A percentile compares a stretch with the other conserved stretches of the same genome.
phyloP scores from a whole-genome alignment of 2,797 vertebrate genomes.

The Pogoniulus pusillus region DNA sequence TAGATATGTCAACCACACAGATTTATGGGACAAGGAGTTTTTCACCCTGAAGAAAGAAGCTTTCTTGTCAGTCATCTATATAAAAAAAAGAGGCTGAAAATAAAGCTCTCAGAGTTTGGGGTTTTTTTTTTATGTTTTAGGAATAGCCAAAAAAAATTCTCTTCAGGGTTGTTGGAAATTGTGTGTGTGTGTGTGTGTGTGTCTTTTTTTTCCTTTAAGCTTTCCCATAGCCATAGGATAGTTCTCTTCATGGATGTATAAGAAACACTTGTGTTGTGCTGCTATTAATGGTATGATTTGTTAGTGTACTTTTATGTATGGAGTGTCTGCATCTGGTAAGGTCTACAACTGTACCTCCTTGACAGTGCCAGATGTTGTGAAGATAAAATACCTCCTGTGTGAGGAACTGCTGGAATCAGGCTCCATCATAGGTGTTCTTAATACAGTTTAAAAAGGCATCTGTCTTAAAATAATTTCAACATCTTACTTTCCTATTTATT shows the following conservation, averaged over 20 bases:
- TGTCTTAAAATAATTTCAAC: constrained; percentile 77
- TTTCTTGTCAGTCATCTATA: constrained; percentile 63
- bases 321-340: constrained; percentile 72
- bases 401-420: constrained; percentile 69
- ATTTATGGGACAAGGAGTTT: constrained; percentile 70
- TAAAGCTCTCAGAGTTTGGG: constrained; percentile 42
- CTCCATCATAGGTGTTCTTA: constrained; percentile 72
- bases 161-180: neutral
- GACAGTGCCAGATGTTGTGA: constrained; percentile 80
- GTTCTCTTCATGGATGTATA: constrained; percentile 55
- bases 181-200: no score
- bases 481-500: constrained; percentile 72
- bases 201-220: neutral
- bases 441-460: constrained; percentile 79
- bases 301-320: constrained; percentile 71
- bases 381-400: constrained; percentile 78
- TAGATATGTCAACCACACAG: constrained; percentile 59
- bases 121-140: constrained; percentile 23
- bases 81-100: constrained; percentile 48
- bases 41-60: constrained; percentile 56
- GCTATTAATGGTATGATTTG: constrained; percentile 69
- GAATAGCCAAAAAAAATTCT: constrained; percentile 24
- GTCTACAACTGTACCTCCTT: constrained; percentile 69
- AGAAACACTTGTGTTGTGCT: constrained; percentile 60
- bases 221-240: constrained; percentile 20